Evolutionary conservation across 2,888 invertebrate species (phyloP), one percentile per base, ranked within the genome.

Genomic region (Osmoderma eremita): DNA sequence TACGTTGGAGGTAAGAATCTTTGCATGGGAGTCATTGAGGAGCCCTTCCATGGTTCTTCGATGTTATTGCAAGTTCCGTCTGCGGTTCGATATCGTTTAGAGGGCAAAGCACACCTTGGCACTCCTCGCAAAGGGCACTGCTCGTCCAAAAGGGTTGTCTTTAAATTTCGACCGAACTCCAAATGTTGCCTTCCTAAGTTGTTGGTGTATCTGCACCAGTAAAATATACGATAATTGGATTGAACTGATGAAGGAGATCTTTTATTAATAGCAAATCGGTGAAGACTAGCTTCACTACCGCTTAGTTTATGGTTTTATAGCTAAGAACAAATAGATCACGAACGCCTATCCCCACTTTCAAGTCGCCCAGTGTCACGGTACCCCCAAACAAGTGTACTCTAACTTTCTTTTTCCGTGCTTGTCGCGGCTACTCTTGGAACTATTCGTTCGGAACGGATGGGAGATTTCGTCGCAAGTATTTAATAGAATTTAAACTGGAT

Each of bases 41-140:
- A 89, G 0, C 95, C 95, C 89, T 91, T 91, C 80, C 92, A 87
- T 0, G 90, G 89, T 58, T 91, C 86, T 62, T 86, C 84, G 61
- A 89, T 82, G 82, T 96, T 95, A 82, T 96, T 96, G 82, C 96
- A 96, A 38, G 93, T 92, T 38, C 96, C 96, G 78, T 95, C 94
- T 63, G 92, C 88, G 0, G 93, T 93, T 62, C 95, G 88, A 82
- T 93, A 96, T 69, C 90, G 83, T 76, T 86, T 87, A 13, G 90
- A 87, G 22, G 91, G 90, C 5, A 89, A 86, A 62, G 90, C 87
- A 77, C 93, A 93, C 72, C 87, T 86, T 0, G 91, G 91, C 2
- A 84, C 81, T 10, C 88, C 89, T 50, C 87, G 84, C 1, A 88
- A 84, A 0, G 92, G 92, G 74, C 93, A 93, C 67, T 88, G 86